Evolutionary conservation across 2,797 vertebrate genomes (phyloP), one percentile per base, ranked within the genome.

Genomic region (Hephaestus fuliginosus): DNA sequence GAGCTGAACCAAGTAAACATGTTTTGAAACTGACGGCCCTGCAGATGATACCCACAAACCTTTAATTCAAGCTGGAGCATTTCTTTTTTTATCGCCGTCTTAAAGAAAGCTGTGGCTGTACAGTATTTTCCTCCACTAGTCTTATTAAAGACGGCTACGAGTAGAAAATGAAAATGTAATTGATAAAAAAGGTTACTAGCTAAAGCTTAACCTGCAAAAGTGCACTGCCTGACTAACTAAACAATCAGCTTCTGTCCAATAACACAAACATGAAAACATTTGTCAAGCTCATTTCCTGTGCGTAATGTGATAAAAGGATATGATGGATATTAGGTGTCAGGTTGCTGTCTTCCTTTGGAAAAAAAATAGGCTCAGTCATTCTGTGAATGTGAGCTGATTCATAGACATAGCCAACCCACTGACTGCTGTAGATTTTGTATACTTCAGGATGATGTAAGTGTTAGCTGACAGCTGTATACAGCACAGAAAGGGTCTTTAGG

Each of bases 401-500:
- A 68, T 6, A 60, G 52, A 65, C 30, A 22, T 30, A 49, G 10
- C 39, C 18, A 61, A 10, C 10, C 3, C 53, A n/a, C 1, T 17
- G 7, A 25, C 20, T 25, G 30, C 11, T 43, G 3, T 2, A 39
- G n/a, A 43, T 60, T 12, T 3, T 39, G 20, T 64, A 41, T 48
- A 67, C 62, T 61, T 33, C 46, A 76, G 20, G 7, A 55, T 17
- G 46, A 25, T 55, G 30, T 14, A 51, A 14, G 4, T 63, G 7
- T 66, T 28, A 39, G 33, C 13, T 63, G 39, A 61, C 36, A 62
- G 30, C 61, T 61, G 30, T 46, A 18, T 17, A 22, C 68, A 77
- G 55, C 33, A 68, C 36, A 70, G 43, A 66, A 52, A 5, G 2
- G 7, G 67, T 72, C 70, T 76, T 58, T 51, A 61, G 58, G 68